These are phyloP conservation scores for Hippocampus zosterae DNA, from an alignment of 2,113 vertebrate species.

Conservation along the genomic window DNA sequence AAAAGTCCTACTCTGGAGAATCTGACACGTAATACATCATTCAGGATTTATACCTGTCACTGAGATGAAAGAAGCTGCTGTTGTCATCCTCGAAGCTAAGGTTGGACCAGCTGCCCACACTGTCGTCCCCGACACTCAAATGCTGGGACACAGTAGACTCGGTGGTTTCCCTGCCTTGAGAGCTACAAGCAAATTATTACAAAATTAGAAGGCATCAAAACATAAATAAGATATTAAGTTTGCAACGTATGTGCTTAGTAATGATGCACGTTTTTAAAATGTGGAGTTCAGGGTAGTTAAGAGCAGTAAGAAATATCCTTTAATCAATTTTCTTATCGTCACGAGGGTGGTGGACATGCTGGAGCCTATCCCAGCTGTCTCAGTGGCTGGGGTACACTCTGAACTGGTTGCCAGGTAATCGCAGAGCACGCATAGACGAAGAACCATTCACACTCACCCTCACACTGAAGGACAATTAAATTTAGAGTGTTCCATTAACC, in stretches of 20 bases:
- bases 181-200: constrained; percentile 60
- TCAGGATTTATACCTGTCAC: constrained; percentile 83
- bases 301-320: neutral
- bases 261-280: neutral
- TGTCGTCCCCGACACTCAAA: constrained; percentile 92
- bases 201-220: neutral
- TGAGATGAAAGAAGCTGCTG: constrained; percentile 97
- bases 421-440: too few species aligned
- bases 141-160: constrained; percentile 87
- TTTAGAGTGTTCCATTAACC: too few species aligned
- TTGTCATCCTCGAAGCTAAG: constrained; percentile 97
- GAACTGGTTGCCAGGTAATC: too few species aligned
- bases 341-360: too few species aligned
- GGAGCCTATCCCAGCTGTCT: too few species aligned
- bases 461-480: too few species aligned
- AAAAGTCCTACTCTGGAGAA: neutral
- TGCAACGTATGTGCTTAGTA: neutral
- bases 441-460: too few species aligned
- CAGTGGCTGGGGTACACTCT: too few species aligned
- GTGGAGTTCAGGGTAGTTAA: neutral
- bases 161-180: constrained; percentile 76
- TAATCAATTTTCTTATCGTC: too few species aligned
- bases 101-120: constrained; percentile 96
- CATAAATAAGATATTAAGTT: neutral
- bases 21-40: neutral